phyloP scores from a whole-genome alignment of 2,113 vertebrate genomes.

The Gallinago media region DNA sequence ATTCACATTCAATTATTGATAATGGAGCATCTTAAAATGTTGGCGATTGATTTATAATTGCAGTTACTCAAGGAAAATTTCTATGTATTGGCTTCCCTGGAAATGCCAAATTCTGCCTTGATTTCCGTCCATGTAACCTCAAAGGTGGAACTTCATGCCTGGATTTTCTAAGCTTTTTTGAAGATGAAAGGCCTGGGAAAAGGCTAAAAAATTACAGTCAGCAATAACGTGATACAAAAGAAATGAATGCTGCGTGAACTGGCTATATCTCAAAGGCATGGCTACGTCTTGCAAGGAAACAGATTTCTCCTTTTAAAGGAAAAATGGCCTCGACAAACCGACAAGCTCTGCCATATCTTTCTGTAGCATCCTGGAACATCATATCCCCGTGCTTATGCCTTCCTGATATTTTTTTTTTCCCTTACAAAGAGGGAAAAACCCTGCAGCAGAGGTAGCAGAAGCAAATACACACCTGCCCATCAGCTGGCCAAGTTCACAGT shows the following conservation, averaged over 20 bases:
- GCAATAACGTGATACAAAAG: background rate
- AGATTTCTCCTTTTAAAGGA: background rate
- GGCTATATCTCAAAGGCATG: background rate
- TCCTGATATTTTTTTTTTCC: background rate
- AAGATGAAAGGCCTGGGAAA: slow-evolving; percentile 60
- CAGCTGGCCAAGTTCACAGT: background rate
- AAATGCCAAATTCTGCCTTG: background rate
- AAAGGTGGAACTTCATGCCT: background rate
- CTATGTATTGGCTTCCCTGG: background rate
- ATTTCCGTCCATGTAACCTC: background rate
- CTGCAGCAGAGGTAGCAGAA: background rate
- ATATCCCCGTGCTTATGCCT: background rate
- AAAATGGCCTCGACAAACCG: slow-evolving; percentile 11
- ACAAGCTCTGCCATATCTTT: background rate
- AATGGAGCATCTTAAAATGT: background rate
- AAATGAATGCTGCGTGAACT: background rate
- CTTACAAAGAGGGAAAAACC: background rate
- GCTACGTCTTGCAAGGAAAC: background rate
- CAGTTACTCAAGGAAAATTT: background rate
- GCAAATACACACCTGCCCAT: background rate
- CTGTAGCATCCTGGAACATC: background rate
- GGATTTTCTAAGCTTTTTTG: slow-evolving; percentile 40
- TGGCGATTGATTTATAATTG: background rate
- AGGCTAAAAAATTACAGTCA: slow-evolving; percentile 20
- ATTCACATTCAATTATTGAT: slow-evolving; percentile 42